Evolutionary conservation across 2,888 invertebrate genomes (phyloP).

Genomic region (Rhaphigaster nebulosa): DNA sequence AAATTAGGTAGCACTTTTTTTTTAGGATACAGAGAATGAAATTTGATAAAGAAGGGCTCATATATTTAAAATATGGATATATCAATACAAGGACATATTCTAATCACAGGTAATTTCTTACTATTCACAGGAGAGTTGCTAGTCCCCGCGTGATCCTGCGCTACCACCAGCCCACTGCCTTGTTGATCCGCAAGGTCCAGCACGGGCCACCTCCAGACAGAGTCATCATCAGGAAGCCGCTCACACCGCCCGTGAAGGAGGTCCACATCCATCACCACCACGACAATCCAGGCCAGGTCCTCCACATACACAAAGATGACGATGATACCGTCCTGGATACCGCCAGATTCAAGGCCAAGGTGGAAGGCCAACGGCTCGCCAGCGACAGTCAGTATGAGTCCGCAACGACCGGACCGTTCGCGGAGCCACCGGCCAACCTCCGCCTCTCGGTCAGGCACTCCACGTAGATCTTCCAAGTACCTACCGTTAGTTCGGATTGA

Average conservation of each 20-base stretch:
- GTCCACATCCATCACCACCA: conserved; percentile 60
- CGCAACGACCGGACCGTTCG: conserved; percentile 30
- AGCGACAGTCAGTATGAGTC: conserved; percentile 30
- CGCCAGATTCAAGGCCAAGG: conserved; percentile 6
- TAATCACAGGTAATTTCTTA: background rate
- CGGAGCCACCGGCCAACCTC: conserved; percentile 58
- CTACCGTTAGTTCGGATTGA: background rate
- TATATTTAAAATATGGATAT: no score
- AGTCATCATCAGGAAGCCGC: conserved; percentile 44
- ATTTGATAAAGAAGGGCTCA: no score
- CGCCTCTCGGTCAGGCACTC: background rate
- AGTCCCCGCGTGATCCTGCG: conserved; percentile 21
- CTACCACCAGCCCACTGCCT: conserved; percentile 38
- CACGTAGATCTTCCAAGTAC: background rate
- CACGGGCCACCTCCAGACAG: background rate
- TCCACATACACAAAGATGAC: conserved; percentile 59
- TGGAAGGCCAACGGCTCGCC: background rate
- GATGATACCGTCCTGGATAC: conserved; percentile 10
- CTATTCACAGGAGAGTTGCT: background rate
- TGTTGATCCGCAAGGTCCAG: conserved; percentile 23
- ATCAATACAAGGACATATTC: no score
- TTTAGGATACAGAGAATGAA: no score
- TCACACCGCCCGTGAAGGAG: conserved; percentile 36
- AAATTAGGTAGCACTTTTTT: no score
- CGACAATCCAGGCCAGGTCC: conserved; percentile 35